These are phyloP conservation scores for Fabriciana adippe DNA, from an alignment of 2,888 invertebrate genomes.

Conservation along the genomic window DNA sequence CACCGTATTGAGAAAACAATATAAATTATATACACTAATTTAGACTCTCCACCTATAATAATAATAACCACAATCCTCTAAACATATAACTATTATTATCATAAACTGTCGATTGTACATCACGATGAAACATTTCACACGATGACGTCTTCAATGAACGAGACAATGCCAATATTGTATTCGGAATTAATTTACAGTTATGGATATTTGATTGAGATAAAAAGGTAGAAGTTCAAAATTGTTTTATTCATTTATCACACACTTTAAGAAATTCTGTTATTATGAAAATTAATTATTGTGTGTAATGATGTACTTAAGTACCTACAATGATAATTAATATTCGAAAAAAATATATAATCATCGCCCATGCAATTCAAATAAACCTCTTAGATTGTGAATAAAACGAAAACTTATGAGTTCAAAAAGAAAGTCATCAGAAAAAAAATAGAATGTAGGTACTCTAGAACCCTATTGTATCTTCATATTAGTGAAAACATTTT, in stretches of 20 bases:
- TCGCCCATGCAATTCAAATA: too few relatives aligned
- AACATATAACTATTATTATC: neutral
- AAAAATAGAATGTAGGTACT: too few relatives aligned
- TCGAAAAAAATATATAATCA: too few relatives aligned
- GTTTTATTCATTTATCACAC: slow-evolving; percentile 25
- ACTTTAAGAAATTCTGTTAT: too few relatives aligned
- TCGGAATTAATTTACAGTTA: slow-evolving; percentile 39
- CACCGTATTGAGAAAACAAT: slow-evolving; percentile 38
- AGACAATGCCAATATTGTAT: slow-evolving; percentile 40
- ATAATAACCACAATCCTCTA: slow-evolving; percentile 15
- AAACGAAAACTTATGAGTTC: too few relatives aligned
- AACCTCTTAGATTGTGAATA: too few relatives aligned
- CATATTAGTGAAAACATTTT: too few relatives aligned
- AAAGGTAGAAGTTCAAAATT: slow-evolving; percentile 3
- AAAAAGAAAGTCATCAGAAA: too few relatives aligned
- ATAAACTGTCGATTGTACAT: slow-evolving; percentile 47
- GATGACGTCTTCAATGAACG: slow-evolving; percentile 45
- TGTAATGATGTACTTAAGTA: too few relatives aligned
- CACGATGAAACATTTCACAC: slow-evolving; percentile 72
- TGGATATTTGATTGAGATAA: slow-evolving; percentile 26
- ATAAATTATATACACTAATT: slow-evolving; percentile 22
- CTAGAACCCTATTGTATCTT: too few relatives aligned
- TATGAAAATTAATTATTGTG: too few relatives aligned
- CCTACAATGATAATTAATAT: too few relatives aligned
- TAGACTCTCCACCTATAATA: slow-evolving; percentile 18